Evolutionary conservation across 2,888 invertebrate genomes (phyloP).

Genomic region (Pimpla rufipes): DNA sequence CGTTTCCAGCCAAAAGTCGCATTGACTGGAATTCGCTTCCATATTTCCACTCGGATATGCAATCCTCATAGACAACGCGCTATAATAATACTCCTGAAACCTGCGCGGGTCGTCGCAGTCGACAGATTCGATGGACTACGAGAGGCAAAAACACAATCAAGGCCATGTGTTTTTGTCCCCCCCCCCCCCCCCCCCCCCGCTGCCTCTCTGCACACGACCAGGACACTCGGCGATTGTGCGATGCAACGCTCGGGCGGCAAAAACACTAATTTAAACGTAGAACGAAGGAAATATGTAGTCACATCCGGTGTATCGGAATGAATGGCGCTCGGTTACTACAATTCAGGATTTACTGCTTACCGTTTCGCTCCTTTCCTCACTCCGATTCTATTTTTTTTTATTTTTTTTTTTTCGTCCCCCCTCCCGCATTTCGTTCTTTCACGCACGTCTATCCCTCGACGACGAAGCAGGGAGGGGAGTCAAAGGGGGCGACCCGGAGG

Average conservation of each 20-base stretch:
- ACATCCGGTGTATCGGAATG: constrained; percentile 82
- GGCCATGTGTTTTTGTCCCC: constrained; percentile 53
- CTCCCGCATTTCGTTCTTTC: constrained; percentile 58
- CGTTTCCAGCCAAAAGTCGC: too few relatives aligned
- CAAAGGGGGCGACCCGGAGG: constrained; percentile 68
- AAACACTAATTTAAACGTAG: constrained; percentile 81
- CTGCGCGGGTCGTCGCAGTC: neutral
- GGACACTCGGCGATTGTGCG: constrained; percentile 5
- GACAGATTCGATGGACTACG: constrained; percentile 17
- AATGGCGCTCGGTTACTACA: constrained; percentile 79
- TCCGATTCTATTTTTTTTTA: constrained; percentile 35
- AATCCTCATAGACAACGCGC: neutral
- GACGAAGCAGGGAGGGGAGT: constrained; percentile 55
- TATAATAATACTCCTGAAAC: constrained; percentile 15
- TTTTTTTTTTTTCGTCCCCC: constrained; percentile 9
- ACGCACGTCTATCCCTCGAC: constrained; percentile 55
- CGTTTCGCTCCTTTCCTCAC: constrained; percentile 58
- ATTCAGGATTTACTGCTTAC: constrained; percentile 81
- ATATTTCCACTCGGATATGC: constrained; percentile 21
- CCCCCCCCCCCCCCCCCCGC: neutral
- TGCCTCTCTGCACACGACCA: neutral
- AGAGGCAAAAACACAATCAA: constrained; percentile 78
- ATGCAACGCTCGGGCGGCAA: constrained; percentile 20
- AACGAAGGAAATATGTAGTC: constrained; percentile 83
- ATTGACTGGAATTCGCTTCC: neutral